These are phyloP conservation scores for Hiodon alosoides DNA, from an alignment of 2,113 vertebrate species.

Conservation along the genomic window DNA sequence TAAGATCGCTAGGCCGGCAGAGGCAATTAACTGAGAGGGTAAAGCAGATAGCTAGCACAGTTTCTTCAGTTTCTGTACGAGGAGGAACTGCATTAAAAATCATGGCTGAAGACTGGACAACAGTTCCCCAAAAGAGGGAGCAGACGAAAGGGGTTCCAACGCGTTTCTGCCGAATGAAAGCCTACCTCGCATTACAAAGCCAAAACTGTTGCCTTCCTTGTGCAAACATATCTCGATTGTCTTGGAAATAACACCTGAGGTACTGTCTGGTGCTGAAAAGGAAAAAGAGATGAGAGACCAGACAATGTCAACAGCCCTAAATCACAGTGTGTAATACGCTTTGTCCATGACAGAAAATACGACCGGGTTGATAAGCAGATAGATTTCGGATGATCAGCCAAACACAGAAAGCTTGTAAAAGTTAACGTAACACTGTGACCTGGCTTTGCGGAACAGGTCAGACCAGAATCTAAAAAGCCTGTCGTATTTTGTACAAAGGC, in stretches of 20 bases:
- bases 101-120: too few relatives aligned
- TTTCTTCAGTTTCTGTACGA: too few relatives aligned
- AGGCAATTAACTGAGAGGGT: too few relatives aligned
- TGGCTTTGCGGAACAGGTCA: background rate
- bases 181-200: conserved; percentile 91
- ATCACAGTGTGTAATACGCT: background rate
- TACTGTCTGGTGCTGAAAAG: conserved; percentile 77
- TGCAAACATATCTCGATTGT: conserved; percentile 91
- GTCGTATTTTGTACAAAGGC: too few relatives aligned
- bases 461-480: background rate
- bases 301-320: background rate
- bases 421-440: background rate
- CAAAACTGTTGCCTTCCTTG: conserved; percentile 95
- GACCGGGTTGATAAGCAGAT: background rate
- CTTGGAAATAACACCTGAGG: conserved; percentile 84
- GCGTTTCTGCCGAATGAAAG: background rate
- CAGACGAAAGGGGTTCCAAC: background rate
- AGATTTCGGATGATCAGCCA: background rate
- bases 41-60: too few relatives aligned
- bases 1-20: too few relatives aligned
- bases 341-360: background rate
- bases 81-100: too few relatives aligned
- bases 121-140: background rate
- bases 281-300: conserved; percentile 11
- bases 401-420: background rate